Conservation (phyloP, 2,888 invertebrate genomes). For the Latheticus oryzae region DNA sequence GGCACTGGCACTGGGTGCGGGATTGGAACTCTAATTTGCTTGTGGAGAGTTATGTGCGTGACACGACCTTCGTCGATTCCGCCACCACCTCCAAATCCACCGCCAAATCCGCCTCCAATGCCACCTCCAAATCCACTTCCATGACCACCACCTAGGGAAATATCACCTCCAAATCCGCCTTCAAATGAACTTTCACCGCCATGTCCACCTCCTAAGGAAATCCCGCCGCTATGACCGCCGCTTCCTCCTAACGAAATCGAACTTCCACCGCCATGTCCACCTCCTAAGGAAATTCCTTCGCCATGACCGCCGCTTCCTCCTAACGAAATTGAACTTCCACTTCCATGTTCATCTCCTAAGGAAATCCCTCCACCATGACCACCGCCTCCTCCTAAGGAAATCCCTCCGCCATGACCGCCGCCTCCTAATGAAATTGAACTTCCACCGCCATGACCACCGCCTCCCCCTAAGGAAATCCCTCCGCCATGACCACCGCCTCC, state of each 20-base stretch:
- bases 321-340: background rate
- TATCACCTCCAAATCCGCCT: slow-evolving; percentile 38
- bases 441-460: slow-evolving; percentile 28
- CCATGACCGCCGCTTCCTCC: slow-evolving; percentile 9
- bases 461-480: slow-evolving; percentile 47
- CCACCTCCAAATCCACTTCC: slow-evolving; percentile 29
- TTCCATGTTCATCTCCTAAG: background rate
- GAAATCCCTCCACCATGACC: background rate
- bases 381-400: slow-evolving; percentile 6
- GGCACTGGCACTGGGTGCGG: slow-evolving; percentile 72
- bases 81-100: slow-evolving; percentile 16
- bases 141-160: slow-evolving; percentile 2
- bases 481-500: slow-evolving; percentile 45
- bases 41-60: slow-evolving; percentile 72
- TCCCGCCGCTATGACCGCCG: slow-evolving; percentile 43
- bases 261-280: slow-evolving; percentile 25
- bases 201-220: background rate
- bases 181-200: slow-evolving; percentile 27
- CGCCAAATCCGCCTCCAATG: slow-evolving; percentile 45
- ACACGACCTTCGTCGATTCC: slow-evolving; percentile 58
- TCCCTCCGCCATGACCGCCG: slow-evolving; percentile 1
- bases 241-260: slow-evolving; percentile 40
- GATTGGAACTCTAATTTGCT: slow-evolving; percentile 70
- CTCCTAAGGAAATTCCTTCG: background rate
- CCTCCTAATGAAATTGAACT: slow-evolving; percentile 3